Evolutionary conservation across 2,888 invertebrate species (phyloP).

Genomic region (Aphodius sticticus): DNA sequence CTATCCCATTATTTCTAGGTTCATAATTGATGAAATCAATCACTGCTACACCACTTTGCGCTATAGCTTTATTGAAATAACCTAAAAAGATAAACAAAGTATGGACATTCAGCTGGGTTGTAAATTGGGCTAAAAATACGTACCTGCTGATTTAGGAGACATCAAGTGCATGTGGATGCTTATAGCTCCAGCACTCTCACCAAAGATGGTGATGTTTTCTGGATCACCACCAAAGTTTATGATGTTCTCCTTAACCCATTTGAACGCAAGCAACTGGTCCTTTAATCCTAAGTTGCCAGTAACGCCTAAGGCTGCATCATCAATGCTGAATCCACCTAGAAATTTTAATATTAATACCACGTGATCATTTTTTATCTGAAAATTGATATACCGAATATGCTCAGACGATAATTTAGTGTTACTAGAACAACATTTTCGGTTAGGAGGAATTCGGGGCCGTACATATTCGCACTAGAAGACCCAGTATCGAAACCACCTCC

Average conservation of each 20-base stretch:
- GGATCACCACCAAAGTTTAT: conserved; percentile 24
- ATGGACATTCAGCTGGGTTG: too few relatives aligned
- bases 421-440: conserved; percentile 74
- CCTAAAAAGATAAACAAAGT: conserved; percentile 7
- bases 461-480: conserved; percentile 70
- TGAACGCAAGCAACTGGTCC: conserved; percentile 26
- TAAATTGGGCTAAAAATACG: background rate
- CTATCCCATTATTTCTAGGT: background rate
- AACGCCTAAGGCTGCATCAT: conserved; percentile 19
- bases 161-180: conserved; percentile 27
- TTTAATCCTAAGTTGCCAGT: conserved; percentile 26
- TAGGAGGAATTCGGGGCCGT: conserved; percentile 74
- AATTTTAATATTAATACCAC: background rate
- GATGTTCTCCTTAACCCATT: conserved; percentile 30
- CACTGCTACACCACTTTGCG: conserved; percentile 11
- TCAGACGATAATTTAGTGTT: conserved; percentile 44
- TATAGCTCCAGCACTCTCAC: conserved; percentile 23
- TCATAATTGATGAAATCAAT: background rate
- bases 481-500: conserved; percentile 82
- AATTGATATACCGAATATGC: conserved; percentile 32
- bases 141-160: conserved; percentile 23
- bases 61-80: conserved; percentile 24
- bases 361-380: background rate
- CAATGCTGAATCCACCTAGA: conserved; percentile 19
- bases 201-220: conserved; percentile 24